Conservation (phyloP, 2,888 invertebrate genomes). For the Octodonta nipae region DNA sequence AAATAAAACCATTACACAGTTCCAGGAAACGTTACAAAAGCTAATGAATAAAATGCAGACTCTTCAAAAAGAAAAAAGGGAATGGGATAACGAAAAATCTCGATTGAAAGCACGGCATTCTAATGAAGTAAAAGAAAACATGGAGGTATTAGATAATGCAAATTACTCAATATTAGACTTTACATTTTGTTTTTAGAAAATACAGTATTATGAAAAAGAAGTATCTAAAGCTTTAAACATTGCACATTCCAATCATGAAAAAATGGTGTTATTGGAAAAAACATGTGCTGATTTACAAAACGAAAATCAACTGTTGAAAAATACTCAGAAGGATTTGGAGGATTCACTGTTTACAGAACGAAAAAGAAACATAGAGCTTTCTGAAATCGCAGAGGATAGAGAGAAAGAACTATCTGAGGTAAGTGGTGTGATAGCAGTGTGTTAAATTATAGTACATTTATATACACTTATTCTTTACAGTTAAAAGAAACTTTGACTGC, state of each 20-base stretch:
- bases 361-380: slow-evolving; percentile 40
- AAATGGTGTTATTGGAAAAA: slow-evolving; percentile 42
- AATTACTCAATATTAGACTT: neutral
- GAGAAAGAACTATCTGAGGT: slow-evolving; percentile 48
- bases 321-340: slow-evolving; percentile 16
- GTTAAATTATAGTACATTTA: slow-evolving; percentile 25
- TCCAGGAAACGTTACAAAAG: slow-evolving; percentile 51
- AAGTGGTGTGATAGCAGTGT: slow-evolving; percentile 13
- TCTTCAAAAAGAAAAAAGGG: slow-evolving; percentile 27
- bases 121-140: no score
- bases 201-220: slow-evolving; percentile 55
- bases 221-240: slow-evolving; percentile 56
- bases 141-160: no score
- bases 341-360: slow-evolving; percentile 19
- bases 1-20: slow-evolving; percentile 52
- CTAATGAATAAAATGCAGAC: slow-evolving; percentile 28
- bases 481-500: no score
- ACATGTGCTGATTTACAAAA: slow-evolving; percentile 40
- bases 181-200: slow-evolving; percentile 30
- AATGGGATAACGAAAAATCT: slow-evolving; percentile 24
- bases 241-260: slow-evolving; percentile 54
- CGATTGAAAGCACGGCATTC: no score
- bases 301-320: slow-evolving; percentile 26
- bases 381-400: slow-evolving; percentile 47
- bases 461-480: no score